These are phyloP conservation scores for Carterocephalus palaemon DNA, from an alignment of 2,888 invertebrate genomes.

Conservation along the genomic window DNA sequence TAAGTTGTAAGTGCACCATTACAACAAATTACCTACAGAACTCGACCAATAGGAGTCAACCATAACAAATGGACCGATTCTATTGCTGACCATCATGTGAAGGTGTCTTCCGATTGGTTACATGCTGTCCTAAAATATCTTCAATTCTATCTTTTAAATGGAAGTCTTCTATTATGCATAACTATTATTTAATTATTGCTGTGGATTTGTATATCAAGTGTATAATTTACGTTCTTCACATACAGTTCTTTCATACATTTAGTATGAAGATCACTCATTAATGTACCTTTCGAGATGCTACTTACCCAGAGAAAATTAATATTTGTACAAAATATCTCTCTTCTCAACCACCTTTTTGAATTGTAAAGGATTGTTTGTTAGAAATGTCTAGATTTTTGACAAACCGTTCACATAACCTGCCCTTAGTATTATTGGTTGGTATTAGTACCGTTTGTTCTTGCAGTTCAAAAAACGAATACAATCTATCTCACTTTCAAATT, in stretches of 20 bases:
- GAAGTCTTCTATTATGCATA: too few species aligned
- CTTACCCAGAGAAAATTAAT: too few species aligned
- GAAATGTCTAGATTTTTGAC: conserved; percentile 13
- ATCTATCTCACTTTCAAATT: conserved; percentile 6
- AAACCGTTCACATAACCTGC: conserved; percentile 5
- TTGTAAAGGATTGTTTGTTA: conserved; percentile 3
- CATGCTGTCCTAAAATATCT: not conserved
- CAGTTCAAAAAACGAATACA: conserved; percentile 11
- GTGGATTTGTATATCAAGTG: not conserved
- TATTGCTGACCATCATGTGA: conserved; percentile 5
- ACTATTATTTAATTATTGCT: not conserved
- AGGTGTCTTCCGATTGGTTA: not conserved
- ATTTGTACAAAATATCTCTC: conserved; percentile 4
- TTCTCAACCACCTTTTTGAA: not conserved
- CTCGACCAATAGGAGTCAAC: conserved; percentile 26
- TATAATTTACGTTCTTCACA: not conserved
- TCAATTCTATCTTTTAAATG: too few species aligned
- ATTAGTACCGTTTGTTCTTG: conserved; percentile 20
- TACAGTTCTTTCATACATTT: not conserved
- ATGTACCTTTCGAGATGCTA: too few species aligned
- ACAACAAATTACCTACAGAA: conserved; percentile 26
- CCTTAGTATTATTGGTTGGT: conserved; percentile 7
- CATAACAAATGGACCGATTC: conserved; percentile 9
- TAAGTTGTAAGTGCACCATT: conserved; percentile 24
- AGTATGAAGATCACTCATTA: not conserved